phyloP scores from a whole-genome alignment of 1,140 invertebrate genomes.

The Drosophila bocki region DNA sequence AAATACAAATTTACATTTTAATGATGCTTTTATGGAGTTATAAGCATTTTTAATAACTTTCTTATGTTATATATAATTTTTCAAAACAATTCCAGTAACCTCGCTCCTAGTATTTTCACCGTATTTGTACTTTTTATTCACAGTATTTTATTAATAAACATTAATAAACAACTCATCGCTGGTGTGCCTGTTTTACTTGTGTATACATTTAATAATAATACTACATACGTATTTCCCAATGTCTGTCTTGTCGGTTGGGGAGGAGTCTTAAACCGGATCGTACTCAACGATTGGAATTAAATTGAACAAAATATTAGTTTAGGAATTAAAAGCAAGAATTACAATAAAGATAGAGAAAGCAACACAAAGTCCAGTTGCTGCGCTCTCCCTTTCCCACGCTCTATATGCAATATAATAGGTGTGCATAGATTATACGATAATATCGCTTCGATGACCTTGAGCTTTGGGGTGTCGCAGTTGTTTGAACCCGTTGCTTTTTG shows the following conservation, averaged over 20 bases:
- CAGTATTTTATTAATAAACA: conserved; percentile 45
- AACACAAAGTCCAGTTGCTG: conserved; percentile 7
- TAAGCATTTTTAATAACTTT: no score
- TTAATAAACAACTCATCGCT: conserved; percentile 36
- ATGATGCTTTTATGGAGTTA: no score
- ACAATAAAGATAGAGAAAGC: not conserved
- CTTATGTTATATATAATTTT: not conserved
- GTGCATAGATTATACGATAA: conserved; percentile 32
- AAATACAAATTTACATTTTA: no score
- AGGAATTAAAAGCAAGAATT: conserved; percentile 18
- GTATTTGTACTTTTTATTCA: not conserved
- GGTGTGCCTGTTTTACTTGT: conserved; percentile 25
- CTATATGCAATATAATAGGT: conserved; percentile 36
- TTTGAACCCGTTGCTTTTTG: conserved; percentile 38
- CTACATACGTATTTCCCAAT: conserved; percentile 13
- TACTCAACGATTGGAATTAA: conserved; percentile 4
- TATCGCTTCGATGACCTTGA: conserved; percentile 59
- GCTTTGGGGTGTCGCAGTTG: conserved; percentile 27
- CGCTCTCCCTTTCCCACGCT: conserved; percentile 6
- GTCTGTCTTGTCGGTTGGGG: conserved; percentile 12
- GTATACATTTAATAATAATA: conserved; percentile 35
- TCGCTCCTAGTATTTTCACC: not conserved
- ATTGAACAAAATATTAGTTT: conserved; percentile 26
- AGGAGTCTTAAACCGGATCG: conserved; percentile 28
- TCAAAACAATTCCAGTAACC: not conserved